Percentiles rank a stretch among this genome's conserved stretches.
Evolutionary conservation across 1,140 invertebrate genomes (phyloP).

Genomic region (Caenorhabditis remanei): DNA sequence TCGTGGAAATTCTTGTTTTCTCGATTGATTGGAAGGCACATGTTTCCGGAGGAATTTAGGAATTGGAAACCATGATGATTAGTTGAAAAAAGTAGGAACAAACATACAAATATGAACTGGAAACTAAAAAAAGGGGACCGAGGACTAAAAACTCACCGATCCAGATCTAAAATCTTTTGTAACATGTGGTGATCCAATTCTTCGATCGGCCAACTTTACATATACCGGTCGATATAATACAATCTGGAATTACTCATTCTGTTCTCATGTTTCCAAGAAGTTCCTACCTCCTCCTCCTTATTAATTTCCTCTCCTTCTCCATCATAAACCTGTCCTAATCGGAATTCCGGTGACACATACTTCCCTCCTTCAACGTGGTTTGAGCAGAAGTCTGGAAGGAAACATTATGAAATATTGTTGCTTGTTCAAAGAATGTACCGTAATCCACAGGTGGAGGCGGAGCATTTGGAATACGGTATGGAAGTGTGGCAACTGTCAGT

Average conservation of each 20-base stretch:
- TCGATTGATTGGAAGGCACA: no score
- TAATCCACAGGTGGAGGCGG: constrained; percentile 84
- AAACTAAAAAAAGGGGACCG: background rate
- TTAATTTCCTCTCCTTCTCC: constrained; percentile 67
- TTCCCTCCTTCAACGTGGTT: constrained; percentile 85
- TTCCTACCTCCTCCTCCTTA: constrained; percentile 69
- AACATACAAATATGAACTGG: no score
- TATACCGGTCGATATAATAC: constrained; percentile 76
- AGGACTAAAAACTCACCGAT: constrained; percentile 33
- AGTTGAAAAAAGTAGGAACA: no score
- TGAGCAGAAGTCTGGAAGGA: constrained; percentile 71
- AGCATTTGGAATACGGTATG: constrained; percentile 85
- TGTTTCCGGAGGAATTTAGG: no score
- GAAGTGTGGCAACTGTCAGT: constrained; percentile 86
- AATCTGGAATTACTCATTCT: constrained; percentile 58
- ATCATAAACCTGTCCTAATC: constrained; percentile 87
- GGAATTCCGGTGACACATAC: constrained; percentile 87
- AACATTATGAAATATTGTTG: background rate
- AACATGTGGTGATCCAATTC: constrained; percentile 55
- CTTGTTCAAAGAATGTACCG: constrained; percentile 80
- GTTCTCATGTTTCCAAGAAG: no score
- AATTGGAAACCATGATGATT: no score
- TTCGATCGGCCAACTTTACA: constrained; percentile 71
- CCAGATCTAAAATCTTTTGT: constrained; percentile 49
- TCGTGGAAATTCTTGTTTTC: background rate